These are phyloP conservation scores for Calephelis nemesis DNA, from an alignment of 1,140 invertebrate species.

Conservation along the genomic window DNA sequence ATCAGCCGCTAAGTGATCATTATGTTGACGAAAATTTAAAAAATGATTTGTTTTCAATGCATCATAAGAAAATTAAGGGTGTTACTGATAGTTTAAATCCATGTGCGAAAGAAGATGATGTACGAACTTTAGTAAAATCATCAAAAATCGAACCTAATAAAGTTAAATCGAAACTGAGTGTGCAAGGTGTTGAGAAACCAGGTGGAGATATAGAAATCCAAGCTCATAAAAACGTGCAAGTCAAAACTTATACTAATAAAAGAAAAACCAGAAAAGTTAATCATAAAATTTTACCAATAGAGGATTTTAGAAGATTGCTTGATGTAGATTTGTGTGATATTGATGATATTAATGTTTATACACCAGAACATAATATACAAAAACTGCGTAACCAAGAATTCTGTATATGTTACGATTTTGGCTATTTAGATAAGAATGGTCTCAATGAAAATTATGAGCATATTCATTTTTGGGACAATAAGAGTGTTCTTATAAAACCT, in stretches of 20 bases:
- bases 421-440: conserved; percentile 41
- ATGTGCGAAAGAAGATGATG: background rate
- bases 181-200: conserved; percentile 74
- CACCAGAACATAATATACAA: conserved; percentile 5
- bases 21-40: background rate
- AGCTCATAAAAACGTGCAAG: conserved; percentile 9
- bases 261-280: conserved; percentile 23
- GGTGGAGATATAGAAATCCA: conserved; percentile 47
- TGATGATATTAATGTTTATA: background rate
- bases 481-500: conserved; percentile 28
- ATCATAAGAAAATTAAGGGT: background rate
- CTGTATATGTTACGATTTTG: conserved; percentile 64
- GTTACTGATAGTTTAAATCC: background rate
- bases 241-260: conserved; percentile 37
- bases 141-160: conserved; percentile 28
- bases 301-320: conserved; percentile 10
- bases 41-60: background rate
- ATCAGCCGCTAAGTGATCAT: background rate
- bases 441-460: conserved; percentile 44
- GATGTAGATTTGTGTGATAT: conserved; percentile 5
- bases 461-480: conserved; percentile 49
- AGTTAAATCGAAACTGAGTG: conserved; percentile 50
- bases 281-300: background rate
- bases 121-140: background rate
- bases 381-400: conserved; percentile 34